Conservation (phyloP, 2,113 vertebrate species). For the Bagarius yarrelli region DNA sequence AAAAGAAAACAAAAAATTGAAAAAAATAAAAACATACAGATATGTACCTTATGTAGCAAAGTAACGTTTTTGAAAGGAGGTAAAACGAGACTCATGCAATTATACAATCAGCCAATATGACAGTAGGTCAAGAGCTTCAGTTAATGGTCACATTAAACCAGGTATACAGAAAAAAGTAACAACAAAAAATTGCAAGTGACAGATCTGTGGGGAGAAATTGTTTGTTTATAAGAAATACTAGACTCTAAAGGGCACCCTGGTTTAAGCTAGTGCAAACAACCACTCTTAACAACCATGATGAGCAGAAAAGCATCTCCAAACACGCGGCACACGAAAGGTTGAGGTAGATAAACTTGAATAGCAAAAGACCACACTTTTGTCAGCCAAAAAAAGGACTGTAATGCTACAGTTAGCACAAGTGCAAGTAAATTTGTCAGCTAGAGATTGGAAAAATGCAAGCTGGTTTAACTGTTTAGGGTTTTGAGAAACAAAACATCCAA, state of each 20-base stretch:
- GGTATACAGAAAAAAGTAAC: not conserved
- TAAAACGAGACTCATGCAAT: not conserved
- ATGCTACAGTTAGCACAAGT: not conserved
- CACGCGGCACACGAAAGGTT: not conserved
- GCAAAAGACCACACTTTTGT: not conserved
- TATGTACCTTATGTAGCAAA: not conserved
- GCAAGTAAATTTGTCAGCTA: not conserved
- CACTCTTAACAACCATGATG: not conserved
- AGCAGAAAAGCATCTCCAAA: not conserved
- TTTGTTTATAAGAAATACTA: not conserved
- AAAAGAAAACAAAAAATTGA: slow-evolving; percentile 23
- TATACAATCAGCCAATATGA: not conserved
- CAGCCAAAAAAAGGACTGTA: not conserved
- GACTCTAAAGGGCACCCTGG: not conserved
- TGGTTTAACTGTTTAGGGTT: not conserved
- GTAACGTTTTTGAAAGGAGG: not conserved
- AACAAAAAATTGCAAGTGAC: not conserved
- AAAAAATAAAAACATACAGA: not conserved
- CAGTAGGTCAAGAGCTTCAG: not conserved
- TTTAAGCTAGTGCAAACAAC: not conserved
- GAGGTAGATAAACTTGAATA: no score
- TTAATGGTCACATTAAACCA: not conserved
- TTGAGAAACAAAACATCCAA: not conserved
- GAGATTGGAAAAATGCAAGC: not conserved
- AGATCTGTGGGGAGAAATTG: not conserved